Percentiles rank a stretch among this genome's conserved stretches.
phyloP scores from a whole-genome alignment of 2,797 vertebrate genomes.

The Megalops cyprinoides region DNA sequence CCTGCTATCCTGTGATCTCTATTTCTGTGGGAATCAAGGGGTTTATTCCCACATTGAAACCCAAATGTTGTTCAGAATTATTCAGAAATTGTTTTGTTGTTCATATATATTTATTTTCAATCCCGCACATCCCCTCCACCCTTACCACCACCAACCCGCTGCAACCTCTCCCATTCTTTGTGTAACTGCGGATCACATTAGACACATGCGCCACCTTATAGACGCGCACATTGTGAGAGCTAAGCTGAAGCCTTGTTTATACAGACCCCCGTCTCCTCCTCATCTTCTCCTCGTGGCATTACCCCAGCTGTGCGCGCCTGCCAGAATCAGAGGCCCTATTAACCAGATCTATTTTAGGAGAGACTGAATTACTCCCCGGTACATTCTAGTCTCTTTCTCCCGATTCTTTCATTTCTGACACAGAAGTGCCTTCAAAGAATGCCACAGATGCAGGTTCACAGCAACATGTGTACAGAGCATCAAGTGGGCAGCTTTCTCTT shows the following conservation, averaged over 20 bases:
- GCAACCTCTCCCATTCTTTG: neutral
- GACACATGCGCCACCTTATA: neutral
- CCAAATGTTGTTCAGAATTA: neutral
- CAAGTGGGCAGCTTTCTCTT: constrained; percentile 19
- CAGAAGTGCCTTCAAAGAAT: neutral
- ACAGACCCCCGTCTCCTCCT: constrained; percentile 46
- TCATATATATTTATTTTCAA: constrained; percentile 50
- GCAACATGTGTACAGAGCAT: neutral
- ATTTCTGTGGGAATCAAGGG: neutral
- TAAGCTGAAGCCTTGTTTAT: neutral
- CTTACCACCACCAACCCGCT: constrained; percentile 1
- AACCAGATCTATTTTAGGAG: constrained; percentile 79
- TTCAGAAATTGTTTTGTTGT: constrained; percentile 34
- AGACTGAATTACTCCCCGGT: constrained; percentile 76
- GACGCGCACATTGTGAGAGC: neutral
- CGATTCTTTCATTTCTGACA: constrained; percentile 29
- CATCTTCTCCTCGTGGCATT: constrained; percentile 76
- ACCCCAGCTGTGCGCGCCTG: constrained; percentile 77
- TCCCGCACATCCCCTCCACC: neutral
- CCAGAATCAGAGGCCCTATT: constrained; percentile 79
- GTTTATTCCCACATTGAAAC: neutral
- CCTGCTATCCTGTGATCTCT: constrained; percentile 55
- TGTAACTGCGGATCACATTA: constrained; percentile 1
- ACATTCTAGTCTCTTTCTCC: constrained; percentile 59
- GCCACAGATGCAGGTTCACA: neutral